These are phyloP conservation scores for Acronicta aceris DNA, from an alignment of 2,888 invertebrate genomes.

Conservation along the genomic window DNA sequence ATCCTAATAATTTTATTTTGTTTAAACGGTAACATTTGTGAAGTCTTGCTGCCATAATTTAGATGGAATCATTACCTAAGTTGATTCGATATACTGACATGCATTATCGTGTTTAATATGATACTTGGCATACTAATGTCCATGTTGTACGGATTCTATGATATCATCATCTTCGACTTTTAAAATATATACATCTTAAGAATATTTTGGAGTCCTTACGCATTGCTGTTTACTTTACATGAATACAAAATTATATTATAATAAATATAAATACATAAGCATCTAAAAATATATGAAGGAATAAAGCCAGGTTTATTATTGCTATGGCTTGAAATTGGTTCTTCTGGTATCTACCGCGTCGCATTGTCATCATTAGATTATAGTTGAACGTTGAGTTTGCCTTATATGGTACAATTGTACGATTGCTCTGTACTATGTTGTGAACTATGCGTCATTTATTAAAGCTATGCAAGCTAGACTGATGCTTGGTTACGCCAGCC, in stretches of 20 bases:
- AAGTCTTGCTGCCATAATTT: constrained; percentile 14
- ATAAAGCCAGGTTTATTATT: constrained; percentile 1
- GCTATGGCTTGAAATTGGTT: too few relatives aligned
- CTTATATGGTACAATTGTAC: not conserved
- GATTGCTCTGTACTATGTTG: not conserved
- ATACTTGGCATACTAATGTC: constrained; percentile 38
- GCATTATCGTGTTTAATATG: constrained; percentile 2
- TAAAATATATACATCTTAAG: constrained; percentile 59
- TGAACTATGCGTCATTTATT: not conserved
- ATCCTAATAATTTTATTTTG: constrained; percentile 38
- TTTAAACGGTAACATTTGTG: constrained; percentile 31
- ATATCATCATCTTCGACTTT: constrained; percentile 63
- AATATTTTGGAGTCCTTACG: constrained; percentile 24
- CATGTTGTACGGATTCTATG: constrained; percentile 55
- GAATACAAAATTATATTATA: constrained; percentile 5
- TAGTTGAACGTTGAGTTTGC: too few relatives aligned
- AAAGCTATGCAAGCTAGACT: not conserved
- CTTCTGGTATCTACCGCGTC: too few relatives aligned
- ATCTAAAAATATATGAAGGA: not conserved
- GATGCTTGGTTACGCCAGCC: not conserved
- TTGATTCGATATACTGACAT: constrained; percentile 39
- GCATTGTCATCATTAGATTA: too few relatives aligned
- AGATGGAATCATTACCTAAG: constrained; percentile 5
- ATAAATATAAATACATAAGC: not conserved
- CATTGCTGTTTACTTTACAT: constrained; percentile 4